These are phyloP conservation scores for Telmatherina bonti DNA, from an alignment of 2,797 vertebrate genomes.

Conservation along the genomic window DNA sequence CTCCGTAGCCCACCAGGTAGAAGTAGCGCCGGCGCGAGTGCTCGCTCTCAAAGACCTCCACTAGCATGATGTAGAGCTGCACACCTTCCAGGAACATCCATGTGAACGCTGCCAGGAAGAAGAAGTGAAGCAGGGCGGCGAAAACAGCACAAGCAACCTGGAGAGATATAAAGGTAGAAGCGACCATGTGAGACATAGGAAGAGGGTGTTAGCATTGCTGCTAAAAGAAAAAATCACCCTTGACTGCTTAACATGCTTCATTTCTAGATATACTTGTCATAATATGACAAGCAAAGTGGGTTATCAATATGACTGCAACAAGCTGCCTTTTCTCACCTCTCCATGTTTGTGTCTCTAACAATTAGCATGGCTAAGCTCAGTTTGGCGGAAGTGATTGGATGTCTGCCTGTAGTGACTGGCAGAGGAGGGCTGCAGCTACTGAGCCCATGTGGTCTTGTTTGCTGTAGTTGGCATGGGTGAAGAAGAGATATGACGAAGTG, in stretches of 20 bases:
- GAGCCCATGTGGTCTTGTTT: constrained; percentile 65
- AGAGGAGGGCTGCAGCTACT: constrained; percentile 36
- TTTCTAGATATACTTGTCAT: constrained; percentile 16
- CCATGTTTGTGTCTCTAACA: constrained; percentile 43
- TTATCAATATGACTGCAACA: constrained; percentile 24
- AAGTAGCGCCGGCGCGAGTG: constrained; percentile 94
- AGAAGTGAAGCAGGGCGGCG: constrained; percentile 97
- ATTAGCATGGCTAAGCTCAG: constrained; percentile 67
- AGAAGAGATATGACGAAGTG: constrained; percentile 54
- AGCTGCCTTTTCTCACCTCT: constrained; percentile 55
- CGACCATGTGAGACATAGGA: not conserved
- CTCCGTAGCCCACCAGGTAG: constrained; percentile 95
- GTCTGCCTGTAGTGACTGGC: constrained; percentile 70
- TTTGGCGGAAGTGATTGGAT: constrained; percentile 63
- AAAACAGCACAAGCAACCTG: constrained; percentile 97
- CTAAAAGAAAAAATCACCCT: constrained; percentile 21
- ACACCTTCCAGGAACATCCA: constrained; percentile 99
- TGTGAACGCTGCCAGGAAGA: constrained; percentile 98
- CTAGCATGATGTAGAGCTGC: constrained; percentile 98
- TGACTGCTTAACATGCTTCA: not conserved
- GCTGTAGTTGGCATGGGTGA: constrained; percentile 59
- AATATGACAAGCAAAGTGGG: not conserved
- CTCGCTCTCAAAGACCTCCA: constrained; percentile 98
- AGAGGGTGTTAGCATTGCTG: not conserved
- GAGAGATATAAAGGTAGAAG: constrained; percentile 6